Evolutionary conservation across 2,113 vertebrate genomes (phyloP).

Genomic region (Corynorhinus townsendii): DNA sequence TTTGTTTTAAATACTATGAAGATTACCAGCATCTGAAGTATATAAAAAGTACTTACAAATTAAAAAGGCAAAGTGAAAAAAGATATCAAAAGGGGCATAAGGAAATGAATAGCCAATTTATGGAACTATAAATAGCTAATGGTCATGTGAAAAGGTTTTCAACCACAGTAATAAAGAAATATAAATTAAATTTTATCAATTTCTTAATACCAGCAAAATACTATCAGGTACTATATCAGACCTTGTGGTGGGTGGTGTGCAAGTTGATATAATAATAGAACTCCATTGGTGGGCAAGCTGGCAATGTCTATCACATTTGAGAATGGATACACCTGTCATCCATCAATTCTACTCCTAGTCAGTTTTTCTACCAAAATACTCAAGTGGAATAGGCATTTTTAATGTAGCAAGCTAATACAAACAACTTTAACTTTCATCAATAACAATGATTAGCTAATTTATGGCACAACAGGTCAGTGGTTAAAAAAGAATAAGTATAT

Average conservation of each 20-base stretch:
- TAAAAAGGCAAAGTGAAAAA: not conserved
- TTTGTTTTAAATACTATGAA: not conserved
- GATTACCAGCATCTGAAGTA: not conserved
- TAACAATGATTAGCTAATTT: not conserved
- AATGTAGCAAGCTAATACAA: not conserved
- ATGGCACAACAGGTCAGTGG: not conserved
- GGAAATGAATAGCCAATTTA: not conserved
- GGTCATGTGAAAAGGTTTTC: not conserved
- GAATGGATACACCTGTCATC: not conserved
- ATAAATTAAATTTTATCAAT: not conserved
- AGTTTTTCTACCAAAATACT: not conserved
- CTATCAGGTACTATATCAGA: not conserved
- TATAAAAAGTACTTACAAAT: not conserved
- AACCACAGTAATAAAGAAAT: constrained; percentile 4
- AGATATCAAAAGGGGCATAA: not conserved
- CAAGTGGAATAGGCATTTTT: not conserved
- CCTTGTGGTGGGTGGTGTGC: not conserved
- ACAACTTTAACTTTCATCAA: not conserved
- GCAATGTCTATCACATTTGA: not conserved
- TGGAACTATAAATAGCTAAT: not conserved
- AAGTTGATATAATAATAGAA: not conserved
- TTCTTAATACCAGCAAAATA: not conserved
- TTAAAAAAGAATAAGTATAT: not conserved
- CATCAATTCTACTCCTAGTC: not conserved
- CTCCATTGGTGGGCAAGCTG: not conserved